Evolutionary conservation across 1,140 invertebrate genomes (phyloP), one percentile per base, ranked within the genome.

Genomic region (Phymastichus coffea): DNA sequence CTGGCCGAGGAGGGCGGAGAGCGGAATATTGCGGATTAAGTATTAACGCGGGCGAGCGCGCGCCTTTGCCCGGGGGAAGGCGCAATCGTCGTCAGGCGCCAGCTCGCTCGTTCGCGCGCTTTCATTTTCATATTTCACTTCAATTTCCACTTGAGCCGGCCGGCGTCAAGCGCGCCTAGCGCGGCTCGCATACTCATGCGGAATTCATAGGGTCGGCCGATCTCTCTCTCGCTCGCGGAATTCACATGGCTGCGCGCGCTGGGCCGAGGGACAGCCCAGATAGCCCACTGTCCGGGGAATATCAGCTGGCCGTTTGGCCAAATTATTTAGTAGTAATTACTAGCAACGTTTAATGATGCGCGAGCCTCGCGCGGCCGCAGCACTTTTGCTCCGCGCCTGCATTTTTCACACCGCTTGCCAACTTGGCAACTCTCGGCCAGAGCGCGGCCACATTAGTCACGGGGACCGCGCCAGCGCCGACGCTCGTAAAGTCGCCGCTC

Each of bases 91-190:
- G 49, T 40, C 4, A 23, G 20, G 28, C 43, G n/a, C 41, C 28
- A 46, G 30, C 56, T 44, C 28, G 1, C 26, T 28, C 35, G 17
- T 44, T 0, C 17, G 6, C 26, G 35, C 64, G 53, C 66, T 63
- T 47, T 63, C 65, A 74, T 74, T 76, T 74, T 75, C 74, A 76
- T 76, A 76, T 76, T 77, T 75, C 72, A 74, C 74, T 76, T 73
- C 69, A 76, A 76, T 76, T 75, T 76, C 69, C 71, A 77, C 72
- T 76, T 75, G 64, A 76, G 67, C 68, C 63, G 69, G 66, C 65
- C 69, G 68, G 69, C 69, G 69, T 59, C 59, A 61, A 49, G 40
- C 22, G n/a, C 23, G 35, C 54, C 61, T n/a, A 41, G 61, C 55
- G 63, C 60, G 59, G 64, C 67, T 72, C 65, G 66, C 63, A 71